Evolutionary conservation across 2,113 vertebrate genomes (phyloP), one percentile per base, ranked within the genome.

Genomic region (Australoheros scitulus): DNA sequence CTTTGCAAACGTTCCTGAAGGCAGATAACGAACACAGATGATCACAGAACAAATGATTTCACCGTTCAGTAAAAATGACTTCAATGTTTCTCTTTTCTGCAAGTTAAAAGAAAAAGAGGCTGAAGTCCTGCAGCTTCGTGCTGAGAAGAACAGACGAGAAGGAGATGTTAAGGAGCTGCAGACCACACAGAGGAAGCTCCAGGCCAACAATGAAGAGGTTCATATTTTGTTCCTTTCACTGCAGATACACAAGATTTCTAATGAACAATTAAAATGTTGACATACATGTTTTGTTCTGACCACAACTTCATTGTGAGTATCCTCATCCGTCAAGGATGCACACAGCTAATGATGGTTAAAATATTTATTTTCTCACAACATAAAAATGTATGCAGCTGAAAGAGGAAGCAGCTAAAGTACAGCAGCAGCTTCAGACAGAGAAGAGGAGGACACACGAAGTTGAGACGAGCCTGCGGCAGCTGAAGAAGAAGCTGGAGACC

Each of bases 161-260:
- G 4, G 5, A 64, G 11, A 64, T 41, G 36, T 2, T 3, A 15
- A 5, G 13, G 36, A 24, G 0, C 36, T 65, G 11, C 63, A 24
- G 63, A 24, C n/a, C 0, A 0, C 0, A 22, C 22, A 41, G 18
- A 56, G 20, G n/a, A 65, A 24, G 36, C 0, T 65, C 0, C 36
- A 65, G 7, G 61, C 18, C 20, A 10, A n/a, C 3, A 56, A 10
- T 0, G 9, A 43, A 24, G n/a, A 65, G 36, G 63, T 65, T 65
- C 63, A 2, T 43, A 17, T 17, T 65, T 65, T 38, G 7, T 17
- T 65, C 11, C 0, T 24, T 65, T 43, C 38, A 65, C 5, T 65
- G 3, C 17, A 55, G 7, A 65, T 24, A 8, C 41, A 7, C 7
- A 55, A 55, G 7, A 38, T 55, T 55, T 18, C 8, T 38, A 38